A percentile compares a stretch with the other conserved stretches of the same genome.
Evolutionary conservation across 2,888 invertebrate species (phyloP).

Genomic region (Microctonus brassicae): DNA sequence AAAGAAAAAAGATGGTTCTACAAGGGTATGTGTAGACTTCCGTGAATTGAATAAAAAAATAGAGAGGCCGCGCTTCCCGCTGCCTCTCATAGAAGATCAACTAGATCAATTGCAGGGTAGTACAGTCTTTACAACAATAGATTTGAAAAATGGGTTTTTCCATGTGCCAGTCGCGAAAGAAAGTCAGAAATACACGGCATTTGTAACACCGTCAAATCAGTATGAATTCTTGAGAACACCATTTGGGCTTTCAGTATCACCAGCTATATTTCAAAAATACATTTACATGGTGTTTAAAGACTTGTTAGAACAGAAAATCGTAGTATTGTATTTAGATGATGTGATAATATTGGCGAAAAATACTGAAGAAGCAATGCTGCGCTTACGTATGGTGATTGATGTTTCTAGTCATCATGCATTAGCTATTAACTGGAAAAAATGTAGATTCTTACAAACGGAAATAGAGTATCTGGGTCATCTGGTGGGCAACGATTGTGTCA

Average conservation of each 20-base stretch:
- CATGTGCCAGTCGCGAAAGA: slow-evolving; percentile 48
- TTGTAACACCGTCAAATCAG: too few relatives aligned
- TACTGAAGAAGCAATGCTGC: slow-evolving; percentile 28
- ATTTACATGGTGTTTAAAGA: slow-evolving; percentile 43
- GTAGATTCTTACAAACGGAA: slow-evolving; percentile 38
- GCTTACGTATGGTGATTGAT: slow-evolving; percentile 36
- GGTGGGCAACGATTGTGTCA: slow-evolving; percentile 28
- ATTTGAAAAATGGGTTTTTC: slow-evolving; percentile 50
- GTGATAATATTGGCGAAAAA: slow-evolving; percentile 38
- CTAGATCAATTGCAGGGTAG: slow-evolving; percentile 33
- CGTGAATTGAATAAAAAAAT: slow-evolving; percentile 59
- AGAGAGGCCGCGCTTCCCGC: too few relatives aligned
- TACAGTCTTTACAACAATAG: slow-evolving; percentile 43
- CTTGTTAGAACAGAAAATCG: too few relatives aligned
- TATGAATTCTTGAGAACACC: too few relatives aligned
- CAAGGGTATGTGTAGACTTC: slow-evolving; percentile 61
- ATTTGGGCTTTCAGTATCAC: too few relatives aligned
- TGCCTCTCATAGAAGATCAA: slow-evolving; percentile 41
- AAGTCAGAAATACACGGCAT: slow-evolving; percentile 48
- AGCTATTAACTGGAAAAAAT: slow-evolving; percentile 47
- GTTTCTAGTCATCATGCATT: slow-evolving; percentile 39
- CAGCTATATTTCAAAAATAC: slow-evolving; percentile 39
- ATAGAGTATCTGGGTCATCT: slow-evolving; percentile 46
- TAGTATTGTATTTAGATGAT: slow-evolving; percentile 43
- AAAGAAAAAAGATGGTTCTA: slow-evolving; percentile 46